A percentile compares a stretch with the other conserved stretches of the same genome.
Conservation (phyloP, 1,140 invertebrate genomes). For the Drosophila arawakana region DNA sequence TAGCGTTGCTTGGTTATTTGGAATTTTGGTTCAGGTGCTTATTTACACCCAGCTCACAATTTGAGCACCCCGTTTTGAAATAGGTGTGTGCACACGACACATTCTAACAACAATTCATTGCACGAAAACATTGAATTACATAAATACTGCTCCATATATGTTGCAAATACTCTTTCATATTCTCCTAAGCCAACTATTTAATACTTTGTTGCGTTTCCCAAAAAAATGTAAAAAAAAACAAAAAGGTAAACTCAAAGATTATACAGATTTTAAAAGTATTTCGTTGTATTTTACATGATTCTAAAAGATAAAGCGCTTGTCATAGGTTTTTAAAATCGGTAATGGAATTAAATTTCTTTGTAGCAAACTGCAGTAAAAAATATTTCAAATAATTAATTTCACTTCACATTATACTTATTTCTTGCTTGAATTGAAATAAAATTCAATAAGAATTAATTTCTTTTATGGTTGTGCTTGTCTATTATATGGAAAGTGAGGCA, state of each 20-base stretch:
- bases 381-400: too few species aligned
- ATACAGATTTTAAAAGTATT: too few species aligned
- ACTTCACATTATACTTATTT: too few species aligned
- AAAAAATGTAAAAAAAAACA: background rate
- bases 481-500: constrained; percentile 50
- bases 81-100: constrained; percentile 20
- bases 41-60: constrained; percentile 33
- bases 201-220: background rate
- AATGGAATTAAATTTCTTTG: too few species aligned
- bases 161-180: background rate
- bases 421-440: too few species aligned
- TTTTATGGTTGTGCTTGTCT: constrained; percentile 1
- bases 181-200: background rate
- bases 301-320: too few species aligned
- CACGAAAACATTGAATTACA: constrained; percentile 9
- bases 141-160: background rate
- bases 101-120: constrained; percentile 27
- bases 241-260: background rate
- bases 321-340: too few species aligned
- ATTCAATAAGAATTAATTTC: background rate
- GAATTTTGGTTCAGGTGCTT: constrained; percentile 28
- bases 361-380: too few species aligned
- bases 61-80: constrained; percentile 5
- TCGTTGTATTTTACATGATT: too few species aligned
- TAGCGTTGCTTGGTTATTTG: constrained; percentile 32